phyloP scores from a whole-genome alignment of 1,140 invertebrate species.

The Zaprionus ghesquierei region DNA sequence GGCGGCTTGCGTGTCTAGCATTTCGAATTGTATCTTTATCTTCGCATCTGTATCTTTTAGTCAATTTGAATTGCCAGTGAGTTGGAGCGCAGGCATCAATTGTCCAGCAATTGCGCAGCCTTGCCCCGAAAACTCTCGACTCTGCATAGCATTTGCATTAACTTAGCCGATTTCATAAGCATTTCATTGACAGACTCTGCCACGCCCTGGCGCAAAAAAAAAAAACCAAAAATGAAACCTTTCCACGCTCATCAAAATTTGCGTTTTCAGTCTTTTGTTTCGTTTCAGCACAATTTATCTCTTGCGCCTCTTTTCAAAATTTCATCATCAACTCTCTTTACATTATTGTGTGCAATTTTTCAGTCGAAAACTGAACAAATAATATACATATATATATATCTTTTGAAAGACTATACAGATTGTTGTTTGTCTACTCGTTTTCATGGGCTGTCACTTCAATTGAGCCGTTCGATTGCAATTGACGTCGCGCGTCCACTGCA shows the following conservation, averaged over 20 bases:
- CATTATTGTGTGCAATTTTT: constrained; percentile 24
- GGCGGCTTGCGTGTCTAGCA: constrained; percentile 59
- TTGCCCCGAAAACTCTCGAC: constrained; percentile 15
- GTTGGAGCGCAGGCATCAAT: constrained; percentile 8
- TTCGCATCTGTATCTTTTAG: constrained; percentile 1
- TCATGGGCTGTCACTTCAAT: constrained; percentile 73
- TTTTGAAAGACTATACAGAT: constrained; percentile 56
- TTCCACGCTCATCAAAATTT: constrained; percentile 58
- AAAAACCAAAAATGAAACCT: constrained; percentile 24
- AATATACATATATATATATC: constrained; percentile 7
- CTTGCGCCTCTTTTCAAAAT: constrained; percentile 35
- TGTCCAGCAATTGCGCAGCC: constrained; percentile 37
- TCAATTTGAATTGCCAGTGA: constrained; percentile 7
- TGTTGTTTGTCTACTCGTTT: constrained; percentile 70
- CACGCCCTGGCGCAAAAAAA: constrained; percentile 33
- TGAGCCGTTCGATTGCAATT: constrained; percentile 66
- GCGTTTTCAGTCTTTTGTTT: constrained; percentile 49
- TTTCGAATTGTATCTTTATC: constrained; percentile 28
- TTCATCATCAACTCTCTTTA: constrained; percentile 47
- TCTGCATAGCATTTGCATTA: constrained; percentile 36
- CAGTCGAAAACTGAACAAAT: constrained; percentile 20
- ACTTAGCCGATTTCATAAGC: constrained; percentile 30
- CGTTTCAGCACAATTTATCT: constrained; percentile 27
- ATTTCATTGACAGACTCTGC: constrained; percentile 46
- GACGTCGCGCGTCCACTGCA: constrained; percentile 49